A percentile compares a stretch with the other conserved stretches of the same genome.
These are phyloP conservation scores for Creontiades dilutus DNA, from an alignment of 2,888 invertebrate genomes.

Conservation along the genomic window DNA sequence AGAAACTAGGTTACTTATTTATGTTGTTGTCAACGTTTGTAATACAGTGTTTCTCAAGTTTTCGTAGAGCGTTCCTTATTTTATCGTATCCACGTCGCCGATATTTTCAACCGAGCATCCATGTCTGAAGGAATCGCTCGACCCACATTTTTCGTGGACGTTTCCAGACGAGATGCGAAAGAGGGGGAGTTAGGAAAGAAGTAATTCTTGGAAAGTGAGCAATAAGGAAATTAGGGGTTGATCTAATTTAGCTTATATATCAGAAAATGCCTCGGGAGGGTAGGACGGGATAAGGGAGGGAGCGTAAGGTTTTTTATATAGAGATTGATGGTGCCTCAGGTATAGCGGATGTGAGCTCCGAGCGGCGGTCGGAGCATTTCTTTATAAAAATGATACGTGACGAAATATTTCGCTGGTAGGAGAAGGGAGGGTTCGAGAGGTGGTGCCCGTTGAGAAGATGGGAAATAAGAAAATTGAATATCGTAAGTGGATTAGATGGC, in stretches of 20 bases:
- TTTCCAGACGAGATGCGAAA: background rate
- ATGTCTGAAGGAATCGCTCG: no score
- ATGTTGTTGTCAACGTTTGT: no score
- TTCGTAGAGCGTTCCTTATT: no score
- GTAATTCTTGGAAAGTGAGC: slow-evolving; percentile 35
- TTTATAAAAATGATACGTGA: background rate
- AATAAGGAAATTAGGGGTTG: slow-evolving; percentile 35
- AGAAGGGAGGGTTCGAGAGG: no score
- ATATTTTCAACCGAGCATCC: no score
- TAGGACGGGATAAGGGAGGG: background rate
- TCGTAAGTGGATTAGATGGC: no score
- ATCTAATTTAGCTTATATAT: slow-evolving; percentile 34
- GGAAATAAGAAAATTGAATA: no score
- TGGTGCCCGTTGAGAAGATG: no score
- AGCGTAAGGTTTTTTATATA: background rate
- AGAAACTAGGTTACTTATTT: no score
- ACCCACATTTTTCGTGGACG: no score
- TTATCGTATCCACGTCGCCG: no score
- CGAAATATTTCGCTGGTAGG: background rate
- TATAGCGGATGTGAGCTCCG: background rate
- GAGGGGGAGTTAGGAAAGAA: background rate
- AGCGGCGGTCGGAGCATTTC: background rate
- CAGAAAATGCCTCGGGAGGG: slow-evolving; percentile 5
- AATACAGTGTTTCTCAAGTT: no score
- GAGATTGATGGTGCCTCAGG: slow-evolving; percentile 16